Base-by-base conservation (phyloP, 1,140 invertebrate species). In the Leptoteleia sp. region DNA sequence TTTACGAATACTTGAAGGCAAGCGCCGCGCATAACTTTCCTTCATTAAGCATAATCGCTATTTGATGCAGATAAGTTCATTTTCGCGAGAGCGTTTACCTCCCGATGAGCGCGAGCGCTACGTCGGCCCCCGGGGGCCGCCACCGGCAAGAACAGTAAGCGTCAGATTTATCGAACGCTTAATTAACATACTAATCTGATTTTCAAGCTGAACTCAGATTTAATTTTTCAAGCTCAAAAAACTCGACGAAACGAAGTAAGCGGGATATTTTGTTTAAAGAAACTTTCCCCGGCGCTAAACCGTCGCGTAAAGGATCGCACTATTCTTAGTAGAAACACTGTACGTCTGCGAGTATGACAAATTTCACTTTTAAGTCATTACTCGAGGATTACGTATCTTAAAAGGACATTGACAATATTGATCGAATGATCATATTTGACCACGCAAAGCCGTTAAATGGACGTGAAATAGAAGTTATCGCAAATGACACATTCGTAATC, bases 31-130 rank as follows among this genome's bases (percentile, higher is more conserved):
- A 83, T 81, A 84, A 84, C 83, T 83, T 82, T 81, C 79, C 82
- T 83, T 85, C 83, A 81, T 85, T 85, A 85, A 83, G 81, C 80
- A 85, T 83, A 85, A 85, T 83, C 83, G 79, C 82, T 77, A 80
- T 83, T 83, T 83, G 80, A 85, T 83, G 82, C 83, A 85, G 82
- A 85, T 85, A 83, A 81, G 82, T 83, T 84, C 79, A 83, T 84
- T 84, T 83, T 84, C 81, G 81, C 81, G 75, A 79, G 73, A 76
- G 55, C 79, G 68, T 82, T 81, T 81, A 77, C 78, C 78, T 75
- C 65, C 70, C 70, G 64, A 76, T 79, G 76, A 79, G 76, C 80
- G 77, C 40, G 62, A 61, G 35, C 48, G 65, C 45, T 40, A 37
- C 48, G 50, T 37, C 64, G 54, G 72, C 55, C 71, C 54, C 64